Conservation (phyloP, 2,888 invertebrate genomes). For the Melanophora roralis region DNA sequence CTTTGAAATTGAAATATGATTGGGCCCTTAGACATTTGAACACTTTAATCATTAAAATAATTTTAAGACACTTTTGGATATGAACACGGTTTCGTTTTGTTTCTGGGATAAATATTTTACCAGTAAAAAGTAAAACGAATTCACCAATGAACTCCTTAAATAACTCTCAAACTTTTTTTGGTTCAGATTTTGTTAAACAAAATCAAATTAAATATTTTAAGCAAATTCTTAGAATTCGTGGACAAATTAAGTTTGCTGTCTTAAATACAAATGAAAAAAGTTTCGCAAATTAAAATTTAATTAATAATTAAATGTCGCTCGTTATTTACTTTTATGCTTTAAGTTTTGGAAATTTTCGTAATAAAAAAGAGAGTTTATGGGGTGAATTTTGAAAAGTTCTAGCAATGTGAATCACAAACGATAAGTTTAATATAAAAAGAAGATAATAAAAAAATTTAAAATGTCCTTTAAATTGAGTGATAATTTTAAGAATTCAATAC, state of each 20-base stretch:
- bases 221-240: conserved; percentile 49
- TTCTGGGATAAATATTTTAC: too few species aligned
- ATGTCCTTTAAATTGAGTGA: not conserved
- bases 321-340: conserved; percentile 16
- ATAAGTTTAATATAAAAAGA: not conserved
- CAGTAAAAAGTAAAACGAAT: too few species aligned
- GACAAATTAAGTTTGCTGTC: conserved; percentile 27
- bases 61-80: too few species aligned
- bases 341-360: not conserved
- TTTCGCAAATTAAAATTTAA: conserved; percentile 11
- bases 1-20: conserved; percentile 33
- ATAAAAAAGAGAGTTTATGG: not conserved
- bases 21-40: conserved; percentile 28
- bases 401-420: not conserved
- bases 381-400: not conserved
- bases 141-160: not conserved
- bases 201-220: conserved; percentile 28
- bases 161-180: conserved; percentile 13
- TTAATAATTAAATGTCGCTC: conserved; percentile 38
- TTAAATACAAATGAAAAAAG: not conserved
- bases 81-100: too few species aligned
- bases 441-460: not conserved
- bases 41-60: conserved; percentile 3
- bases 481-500: not conserved
- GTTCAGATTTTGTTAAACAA: conserved; percentile 13